These are phyloP conservation scores for Aphidius gifuensis DNA, from an alignment of 1,140 invertebrate species.

Conservation along the genomic window DNA sequence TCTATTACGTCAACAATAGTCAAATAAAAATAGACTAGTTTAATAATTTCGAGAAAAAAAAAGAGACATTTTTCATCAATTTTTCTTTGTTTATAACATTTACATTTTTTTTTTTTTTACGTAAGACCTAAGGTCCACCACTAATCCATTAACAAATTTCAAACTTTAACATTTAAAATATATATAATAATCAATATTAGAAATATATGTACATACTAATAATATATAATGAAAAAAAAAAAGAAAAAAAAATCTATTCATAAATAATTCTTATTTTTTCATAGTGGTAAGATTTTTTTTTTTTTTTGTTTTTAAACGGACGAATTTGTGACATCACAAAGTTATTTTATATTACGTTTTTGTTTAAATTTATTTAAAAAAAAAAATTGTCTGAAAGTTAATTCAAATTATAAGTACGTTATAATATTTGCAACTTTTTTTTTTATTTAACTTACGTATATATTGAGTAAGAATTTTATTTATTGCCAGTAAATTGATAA, in stretches of 20 bases:
- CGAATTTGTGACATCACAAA: background rate
- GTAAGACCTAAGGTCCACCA: background rate
- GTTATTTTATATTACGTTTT: background rate
- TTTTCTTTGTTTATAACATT: slow-evolving; percentile 6
- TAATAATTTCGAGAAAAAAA: too few species aligned
- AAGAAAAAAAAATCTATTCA: slow-evolving; percentile 6
- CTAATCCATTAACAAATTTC: slow-evolving; percentile 21
- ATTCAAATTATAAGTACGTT: slow-evolving; percentile 11
- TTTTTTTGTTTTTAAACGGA: background rate
- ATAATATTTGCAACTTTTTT: slow-evolving; percentile 1
- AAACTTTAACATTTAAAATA: slow-evolving; percentile 24
- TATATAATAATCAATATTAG: slow-evolving; percentile 15
- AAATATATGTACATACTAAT: slow-evolving; percentile 20
- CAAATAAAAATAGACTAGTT: too few species aligned
- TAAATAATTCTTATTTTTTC: slow-evolving; percentile 18
- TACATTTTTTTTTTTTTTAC: slow-evolving; percentile 7
- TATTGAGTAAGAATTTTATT: background rate
- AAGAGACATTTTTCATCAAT: background rate
- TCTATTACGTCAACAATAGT: too few species aligned
- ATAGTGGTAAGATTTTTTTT: slow-evolving; percentile 1
- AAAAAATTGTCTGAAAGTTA: slow-evolving; percentile 11
- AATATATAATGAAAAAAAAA: background rate
- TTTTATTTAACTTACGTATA: background rate
- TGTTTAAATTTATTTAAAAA: background rate
- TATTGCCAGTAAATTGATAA: too few species aligned